Evolutionary conservation across 2,888 invertebrate species (phyloP).

Genomic region (Ormia ochracea): DNA sequence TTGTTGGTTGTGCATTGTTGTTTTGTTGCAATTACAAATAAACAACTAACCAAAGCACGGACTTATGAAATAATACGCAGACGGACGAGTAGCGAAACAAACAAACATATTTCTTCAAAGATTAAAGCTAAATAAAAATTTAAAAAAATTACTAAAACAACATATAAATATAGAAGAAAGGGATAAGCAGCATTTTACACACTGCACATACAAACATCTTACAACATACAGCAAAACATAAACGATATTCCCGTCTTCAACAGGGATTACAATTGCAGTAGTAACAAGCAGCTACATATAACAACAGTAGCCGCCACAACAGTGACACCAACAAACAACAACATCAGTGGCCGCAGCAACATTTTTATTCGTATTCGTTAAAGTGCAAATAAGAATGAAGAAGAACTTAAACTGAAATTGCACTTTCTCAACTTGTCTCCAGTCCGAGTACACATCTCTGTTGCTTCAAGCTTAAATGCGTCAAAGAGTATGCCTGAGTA

Average conservation of each 20-base stretch:
- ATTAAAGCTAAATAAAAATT: constrained; percentile 13
- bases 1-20: constrained; percentile 24
- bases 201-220: not conserved
- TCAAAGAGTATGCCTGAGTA: constrained; percentile 10
- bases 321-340: constrained; percentile 36
- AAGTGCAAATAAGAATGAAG: constrained; percentile 29
- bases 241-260: constrained; percentile 16
- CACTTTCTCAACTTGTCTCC: constrained; percentile 28
- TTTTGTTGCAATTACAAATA: constrained; percentile 21
- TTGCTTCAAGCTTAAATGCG: constrained; percentile 1
- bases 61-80: not conserved
- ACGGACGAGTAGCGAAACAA: not conserved
- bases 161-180: constrained; percentile 28
- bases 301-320: constrained; percentile 45
- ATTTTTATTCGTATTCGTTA: constrained; percentile 15
- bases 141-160: not conserved
- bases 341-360: constrained; percentile 22
- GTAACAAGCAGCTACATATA: constrained; percentile 43
- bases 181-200: constrained; percentile 47
- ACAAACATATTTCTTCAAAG: constrained; percentile 30
- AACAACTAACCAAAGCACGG: constrained; percentile 9
- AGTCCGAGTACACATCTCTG: constrained; percentile 27
- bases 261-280: constrained; percentile 46
- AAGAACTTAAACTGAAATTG: constrained; percentile 13
- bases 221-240: not conserved